Evolutionary conservation across 2,888 invertebrate genomes (phyloP).

Genomic region (Lycia hirtaria): DNA sequence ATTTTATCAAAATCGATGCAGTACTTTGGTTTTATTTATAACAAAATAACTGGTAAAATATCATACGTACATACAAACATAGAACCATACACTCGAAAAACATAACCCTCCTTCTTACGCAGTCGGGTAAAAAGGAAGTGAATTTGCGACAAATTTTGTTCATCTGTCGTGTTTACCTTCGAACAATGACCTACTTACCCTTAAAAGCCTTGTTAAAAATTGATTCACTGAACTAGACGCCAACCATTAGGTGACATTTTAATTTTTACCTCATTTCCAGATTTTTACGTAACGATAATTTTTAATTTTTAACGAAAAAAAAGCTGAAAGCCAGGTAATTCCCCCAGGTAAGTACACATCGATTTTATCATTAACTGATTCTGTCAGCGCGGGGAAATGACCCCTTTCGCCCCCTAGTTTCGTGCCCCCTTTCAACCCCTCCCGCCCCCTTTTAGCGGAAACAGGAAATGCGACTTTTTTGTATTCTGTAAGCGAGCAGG

Average conservation of each 20-base stretch:
- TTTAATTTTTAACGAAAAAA: slow-evolving; percentile 1
- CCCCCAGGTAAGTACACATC: slow-evolving; percentile 24
- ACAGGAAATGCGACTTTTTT: slow-evolving; percentile 34
- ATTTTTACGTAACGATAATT: background rate
- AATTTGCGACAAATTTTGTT: too few species aligned
- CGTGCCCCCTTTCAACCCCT: slow-evolving; percentile 1
- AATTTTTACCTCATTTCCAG: background rate
- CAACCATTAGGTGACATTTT: too few species aligned
- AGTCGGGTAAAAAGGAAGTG: too few species aligned
- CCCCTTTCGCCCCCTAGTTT: slow-evolving; percentile 3
- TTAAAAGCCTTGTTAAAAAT: background rate
- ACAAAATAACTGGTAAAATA: too few species aligned
- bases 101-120: too few species aligned
- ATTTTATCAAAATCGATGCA: too few species aligned
- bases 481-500: slow-evolving; percentile 33
- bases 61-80: too few species aligned
- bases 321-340: slow-evolving; percentile 15
- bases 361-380: slow-evolving; percentile 37
- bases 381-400: slow-evolving; percentile 17
- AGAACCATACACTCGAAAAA: too few species aligned
- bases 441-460: slow-evolving; percentile 25
- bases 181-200: too few species aligned
- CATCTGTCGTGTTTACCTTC: too few species aligned
- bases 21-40: too few species aligned
- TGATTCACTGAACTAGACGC: too few species aligned